These are phyloP conservation scores for Acanthochromis polyacanthus DNA, from an alignment of 2,113 vertebrate species.

Conservation along the genomic window DNA sequence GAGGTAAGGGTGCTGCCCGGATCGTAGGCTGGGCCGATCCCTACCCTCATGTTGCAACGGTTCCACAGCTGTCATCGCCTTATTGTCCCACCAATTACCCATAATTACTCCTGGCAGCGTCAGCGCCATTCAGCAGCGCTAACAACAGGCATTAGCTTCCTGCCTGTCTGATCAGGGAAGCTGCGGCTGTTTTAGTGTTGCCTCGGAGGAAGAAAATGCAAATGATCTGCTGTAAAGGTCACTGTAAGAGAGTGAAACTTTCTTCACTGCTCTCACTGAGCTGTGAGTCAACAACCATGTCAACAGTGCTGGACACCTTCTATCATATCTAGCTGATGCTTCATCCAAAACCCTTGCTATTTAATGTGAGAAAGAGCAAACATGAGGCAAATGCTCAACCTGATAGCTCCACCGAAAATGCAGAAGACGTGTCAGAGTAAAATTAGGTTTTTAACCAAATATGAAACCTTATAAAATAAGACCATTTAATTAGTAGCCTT, in stretches of 20 bases:
- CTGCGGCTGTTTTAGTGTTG: conserved; percentile 47
- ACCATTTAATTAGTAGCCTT: too few species aligned
- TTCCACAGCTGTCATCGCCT: conserved; percentile 83
- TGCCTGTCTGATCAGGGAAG: conserved; percentile 63
- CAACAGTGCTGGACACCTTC: too few species aligned
- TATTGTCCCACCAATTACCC: conserved; percentile 84
- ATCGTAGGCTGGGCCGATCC: conserved; percentile 38
- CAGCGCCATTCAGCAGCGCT: conserved; percentile 65
- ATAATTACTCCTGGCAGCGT: conserved; percentile 83
- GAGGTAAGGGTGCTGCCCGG: conserved; percentile 54
- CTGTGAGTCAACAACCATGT: neutral
- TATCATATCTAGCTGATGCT: too few species aligned
- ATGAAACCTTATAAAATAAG: too few species aligned
- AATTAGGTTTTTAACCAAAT: too few species aligned
- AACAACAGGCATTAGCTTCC: conserved; percentile 76
- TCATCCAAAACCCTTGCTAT: too few species aligned
- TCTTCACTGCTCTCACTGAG: neutral
- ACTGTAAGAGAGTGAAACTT: neutral
- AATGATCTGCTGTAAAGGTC: conserved; percentile 35
- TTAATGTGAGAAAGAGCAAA: too few species aligned
- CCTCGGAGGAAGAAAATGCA: conserved; percentile 9
- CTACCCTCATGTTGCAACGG: conserved; percentile 57
- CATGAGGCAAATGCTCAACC: too few species aligned
- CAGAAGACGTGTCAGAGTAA: too few species aligned
- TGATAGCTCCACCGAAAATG: too few species aligned